Conservation (phyloP, 2,797 vertebrate species). For the Sebastolobus altivelis region DNA sequence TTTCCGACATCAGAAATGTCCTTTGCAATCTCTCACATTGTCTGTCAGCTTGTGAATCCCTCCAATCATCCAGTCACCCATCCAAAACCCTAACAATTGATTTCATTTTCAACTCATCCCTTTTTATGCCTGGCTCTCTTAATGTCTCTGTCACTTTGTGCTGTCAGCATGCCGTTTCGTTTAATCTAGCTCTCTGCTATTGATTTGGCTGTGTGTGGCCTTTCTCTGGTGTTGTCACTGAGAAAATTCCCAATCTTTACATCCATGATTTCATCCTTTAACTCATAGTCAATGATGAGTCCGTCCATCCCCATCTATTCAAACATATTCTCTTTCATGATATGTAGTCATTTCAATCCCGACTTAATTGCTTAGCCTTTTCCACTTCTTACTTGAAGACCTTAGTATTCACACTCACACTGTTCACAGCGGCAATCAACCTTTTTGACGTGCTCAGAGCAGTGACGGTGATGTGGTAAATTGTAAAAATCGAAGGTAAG, state of each 20-base stretch:
- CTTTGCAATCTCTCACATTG: conserved; percentile 9
- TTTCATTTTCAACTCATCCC: conserved; percentile 30
- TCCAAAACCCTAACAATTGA: conserved; percentile 27
- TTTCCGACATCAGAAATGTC: conserved; percentile 11
- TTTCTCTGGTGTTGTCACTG: not conserved
- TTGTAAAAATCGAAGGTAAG: conserved; percentile 31
- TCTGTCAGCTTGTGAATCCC: conserved; percentile 29
- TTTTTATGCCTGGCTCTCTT: conserved; percentile 6
- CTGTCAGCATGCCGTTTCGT: conserved; percentile 14
- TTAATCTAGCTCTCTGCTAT: conserved; percentile 8
- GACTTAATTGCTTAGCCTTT: conserved; percentile 35
- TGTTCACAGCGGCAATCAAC: conserved; percentile 21
- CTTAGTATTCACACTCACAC: conserved; percentile 21
- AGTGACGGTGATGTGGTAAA: conserved; percentile 10
- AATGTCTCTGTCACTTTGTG: conserved; percentile 20
- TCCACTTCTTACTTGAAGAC: conserved; percentile 11
- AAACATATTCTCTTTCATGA: conserved; percentile 23
- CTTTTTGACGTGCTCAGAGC: conserved; percentile 36
- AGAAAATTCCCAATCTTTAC: conserved; percentile 3
- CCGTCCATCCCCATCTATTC: conserved; percentile 5
- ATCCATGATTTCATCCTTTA: conserved; percentile 15
- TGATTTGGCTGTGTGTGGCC: not conserved
- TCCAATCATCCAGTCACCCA: conserved; percentile 27
- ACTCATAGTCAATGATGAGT: conserved; percentile 3
- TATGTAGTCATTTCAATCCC: conserved; percentile 30